Evolutionary conservation across 2,797 vertebrate species (phyloP), one percentile per base, ranked within the genome.

Genomic region (Carduelis carduelis): DNA sequence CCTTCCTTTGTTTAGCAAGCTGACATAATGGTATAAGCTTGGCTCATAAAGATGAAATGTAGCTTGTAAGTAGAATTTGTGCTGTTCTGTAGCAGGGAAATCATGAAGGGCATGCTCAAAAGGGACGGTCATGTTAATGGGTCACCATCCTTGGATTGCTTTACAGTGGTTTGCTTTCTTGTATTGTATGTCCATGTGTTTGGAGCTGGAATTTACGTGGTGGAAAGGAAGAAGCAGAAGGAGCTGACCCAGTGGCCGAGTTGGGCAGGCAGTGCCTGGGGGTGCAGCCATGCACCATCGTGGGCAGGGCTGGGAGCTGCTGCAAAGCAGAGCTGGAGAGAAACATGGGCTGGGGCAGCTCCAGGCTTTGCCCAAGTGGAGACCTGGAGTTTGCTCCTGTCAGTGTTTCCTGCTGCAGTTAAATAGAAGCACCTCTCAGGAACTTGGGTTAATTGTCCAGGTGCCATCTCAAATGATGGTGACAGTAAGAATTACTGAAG

Each of bases 251-350:
- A 32, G 22, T 0, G 18, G 30, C 41, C 12, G 60, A 53, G n/a
- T 37, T 68, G 0, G 3, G 32, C 8, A 2, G 11, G 27, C 0
- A 0, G 30, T n/a, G 24, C 17, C 20, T 20, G 17, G 35, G n/a
- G 50, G 20, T 18, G 23, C 1, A 7, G 32, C 44, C 0, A 0
- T 8, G 6, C 26, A 35, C 46, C 0, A 0, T 15, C 3, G 11
- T 20, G 52, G 28, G 44, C 35, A 56, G 47, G 8, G 0, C 5
- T 50, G 49, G 20, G 19, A 77, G 30, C 41, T 65, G 65, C 32
- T 8, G 1, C 64, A 19, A 47, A 52, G 37, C 24, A 63, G 27
- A 23, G 19, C 9, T 1, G 30, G 12, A 34, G 17, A 68, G 30
- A 55, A 50, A 41, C 6, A 7, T 0, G 0, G 13, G 1, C 5